A percentile compares a stretch with the other conserved stretches of the same genome.
Evolutionary conservation across 2,888 invertebrate species (phyloP).

Genomic region (Helleia helle): DNA sequence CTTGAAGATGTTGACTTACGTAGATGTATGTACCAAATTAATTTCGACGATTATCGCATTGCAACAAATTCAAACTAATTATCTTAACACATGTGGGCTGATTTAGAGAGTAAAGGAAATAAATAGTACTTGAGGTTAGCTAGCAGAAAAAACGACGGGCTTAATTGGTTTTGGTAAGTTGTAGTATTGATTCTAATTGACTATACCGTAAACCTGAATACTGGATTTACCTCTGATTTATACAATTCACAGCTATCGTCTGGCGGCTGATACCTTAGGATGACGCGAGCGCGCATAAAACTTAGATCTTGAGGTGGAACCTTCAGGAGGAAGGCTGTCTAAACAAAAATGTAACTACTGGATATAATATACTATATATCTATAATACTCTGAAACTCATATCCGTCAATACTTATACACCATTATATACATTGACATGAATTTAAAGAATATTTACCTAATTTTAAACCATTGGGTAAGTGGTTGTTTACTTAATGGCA

Average conservation of each 20-base stretch:
- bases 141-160: background rate
- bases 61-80: background rate
- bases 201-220: background rate
- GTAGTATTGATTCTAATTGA: background rate
- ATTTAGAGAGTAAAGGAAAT: too few relatives aligned
- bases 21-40: background rate
- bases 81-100: background rate
- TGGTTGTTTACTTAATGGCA: background rate
- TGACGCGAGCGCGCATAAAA: background rate
- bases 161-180: background rate
- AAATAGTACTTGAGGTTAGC: background rate
- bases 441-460: background rate
- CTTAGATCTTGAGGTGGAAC: background rate
- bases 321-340: conserved; percentile 1
- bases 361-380: background rate
- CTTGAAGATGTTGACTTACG: background rate
- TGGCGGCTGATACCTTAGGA: conserved; percentile 3
- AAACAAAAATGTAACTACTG: background rate
- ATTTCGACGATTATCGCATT: background rate
- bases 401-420: background rate
- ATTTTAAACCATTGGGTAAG: conserved; percentile 2
- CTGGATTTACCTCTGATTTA: background rate
- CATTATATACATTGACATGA: background rate
- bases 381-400: background rate
- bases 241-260: conserved; percentile 2